Evolutionary conservation across 2,113 vertebrate species (phyloP).

Genomic region (Bambusicola thoracicus): DNA sequence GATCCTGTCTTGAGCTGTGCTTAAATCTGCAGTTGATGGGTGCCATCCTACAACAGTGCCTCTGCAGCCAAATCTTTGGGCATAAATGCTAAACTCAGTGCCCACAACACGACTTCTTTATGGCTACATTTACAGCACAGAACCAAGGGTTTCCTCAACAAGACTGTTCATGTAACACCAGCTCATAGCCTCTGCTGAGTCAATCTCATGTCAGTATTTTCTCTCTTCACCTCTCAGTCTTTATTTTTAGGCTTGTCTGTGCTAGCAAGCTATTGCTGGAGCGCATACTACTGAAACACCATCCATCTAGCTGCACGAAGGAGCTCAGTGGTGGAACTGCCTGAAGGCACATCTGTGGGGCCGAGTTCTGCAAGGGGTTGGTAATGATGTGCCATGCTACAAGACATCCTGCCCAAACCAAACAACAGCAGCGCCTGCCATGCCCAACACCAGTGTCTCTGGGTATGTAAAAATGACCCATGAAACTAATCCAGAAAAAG

Average conservation of each 20-base stretch:
- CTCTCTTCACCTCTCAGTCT: neutral
- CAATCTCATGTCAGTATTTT: neutral
- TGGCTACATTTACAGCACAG: neutral
- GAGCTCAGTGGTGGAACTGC: neutral
- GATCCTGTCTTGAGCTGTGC: neutral
- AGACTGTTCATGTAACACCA: neutral
- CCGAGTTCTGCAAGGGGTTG: neutral
- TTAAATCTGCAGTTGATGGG: neutral
- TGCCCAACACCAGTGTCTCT: neutral
- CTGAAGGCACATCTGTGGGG: neutral
- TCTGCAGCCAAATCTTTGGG: neutral
- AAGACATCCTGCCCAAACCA: neutral
- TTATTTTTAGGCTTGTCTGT: neutral
- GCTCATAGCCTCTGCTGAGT: rapidly evolving
- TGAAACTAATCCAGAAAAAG: neutral
- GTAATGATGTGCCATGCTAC: rapidly evolving
- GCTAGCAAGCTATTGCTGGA: neutral
- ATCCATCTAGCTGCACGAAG: neutral
- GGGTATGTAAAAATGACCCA: neutral
- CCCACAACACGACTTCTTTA: neutral
- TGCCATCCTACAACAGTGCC: neutral
- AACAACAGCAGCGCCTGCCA: neutral
- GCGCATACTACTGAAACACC: rapidly evolving
- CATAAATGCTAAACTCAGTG: neutral
- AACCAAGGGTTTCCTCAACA: neutral